Conservation (phyloP, 2,797 vertebrate genomes). For the Poecilia gillii region DNA sequence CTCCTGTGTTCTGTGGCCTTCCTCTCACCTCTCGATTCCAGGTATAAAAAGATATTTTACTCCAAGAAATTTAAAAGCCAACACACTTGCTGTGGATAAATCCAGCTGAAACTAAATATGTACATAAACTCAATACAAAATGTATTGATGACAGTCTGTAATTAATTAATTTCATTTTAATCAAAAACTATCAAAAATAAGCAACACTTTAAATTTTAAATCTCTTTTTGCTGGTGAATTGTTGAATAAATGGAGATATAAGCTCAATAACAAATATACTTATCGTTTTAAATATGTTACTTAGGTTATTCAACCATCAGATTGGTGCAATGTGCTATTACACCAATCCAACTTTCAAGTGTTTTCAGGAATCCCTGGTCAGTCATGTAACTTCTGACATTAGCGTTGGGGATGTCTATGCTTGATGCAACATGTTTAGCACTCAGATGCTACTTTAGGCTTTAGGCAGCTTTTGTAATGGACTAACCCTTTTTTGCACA, state of each 20-base stretch:
- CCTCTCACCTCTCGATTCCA: slow-evolving; percentile 31
- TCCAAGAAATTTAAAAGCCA: slow-evolving; percentile 32
- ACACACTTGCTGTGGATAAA: slow-evolving; percentile 12
- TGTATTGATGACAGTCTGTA: too few species aligned
- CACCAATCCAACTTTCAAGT: neutral
- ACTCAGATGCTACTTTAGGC: neutral
- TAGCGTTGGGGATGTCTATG: neutral
- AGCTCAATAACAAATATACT: neutral
- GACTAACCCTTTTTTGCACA: neutral
- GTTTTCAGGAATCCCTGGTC: neutral
- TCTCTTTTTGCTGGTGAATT: too few species aligned
- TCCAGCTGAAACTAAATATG: neutral
- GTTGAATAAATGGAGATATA: too few species aligned
- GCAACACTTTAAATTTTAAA: too few species aligned
- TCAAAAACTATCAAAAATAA: too few species aligned
- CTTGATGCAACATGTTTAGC: neutral
- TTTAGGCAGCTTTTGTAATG: too few species aligned
- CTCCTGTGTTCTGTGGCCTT: slow-evolving; percentile 23
- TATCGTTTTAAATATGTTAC: neutral
- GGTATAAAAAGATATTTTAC: slow-evolving; percentile 2
- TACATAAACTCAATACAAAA: neutral
- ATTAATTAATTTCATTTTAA: too few species aligned
- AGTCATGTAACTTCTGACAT: neutral
- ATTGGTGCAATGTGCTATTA: neutral
- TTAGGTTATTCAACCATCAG: neutral